Percentiles rank a stretch among this genome's conserved stretches.
Evolutionary conservation across 1,140 invertebrate genomes (phyloP).

Genomic region (Hyles euphorbiae): DNA sequence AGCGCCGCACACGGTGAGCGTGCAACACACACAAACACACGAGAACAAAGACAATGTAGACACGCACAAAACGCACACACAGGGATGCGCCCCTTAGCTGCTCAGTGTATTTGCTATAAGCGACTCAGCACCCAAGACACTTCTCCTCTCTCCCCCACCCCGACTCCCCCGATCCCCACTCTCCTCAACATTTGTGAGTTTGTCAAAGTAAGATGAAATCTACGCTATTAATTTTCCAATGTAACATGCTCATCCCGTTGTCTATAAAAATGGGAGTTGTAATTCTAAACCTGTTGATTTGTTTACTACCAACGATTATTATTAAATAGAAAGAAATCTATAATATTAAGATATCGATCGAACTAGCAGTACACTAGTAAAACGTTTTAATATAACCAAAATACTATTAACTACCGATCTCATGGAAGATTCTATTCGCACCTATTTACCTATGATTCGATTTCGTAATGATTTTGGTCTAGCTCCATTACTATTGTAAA

Average conservation of each 20-base stretch:
- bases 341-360: conserved; percentile 19
- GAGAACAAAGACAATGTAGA: conserved; percentile 75
- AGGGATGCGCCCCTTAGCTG: conserved; percentile 61
- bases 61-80: conserved; percentile 73
- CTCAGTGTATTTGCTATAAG: conserved; percentile 74
- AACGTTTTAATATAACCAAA: conserved; percentile 23
- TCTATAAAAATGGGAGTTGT: conserved; percentile 51
- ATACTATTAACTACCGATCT: conserved; percentile 43
- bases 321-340: conserved; percentile 22
- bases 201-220: conserved; percentile 36
- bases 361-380: conserved; percentile 30
- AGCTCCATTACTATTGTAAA: conserved; percentile 14
- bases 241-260: conserved; percentile 62
- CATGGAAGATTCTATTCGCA: conserved; percentile 22
- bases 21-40: conserved; percentile 77
- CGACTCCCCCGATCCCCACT: conserved; percentile 4
- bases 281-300: conserved; percentile 27
- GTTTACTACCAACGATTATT: conserved; percentile 29
- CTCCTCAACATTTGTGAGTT: conserved; percentile 3
- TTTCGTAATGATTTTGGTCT: conserved; percentile 16
- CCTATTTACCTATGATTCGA: conserved; percentile 23
- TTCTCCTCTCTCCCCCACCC: conserved; percentile 1
- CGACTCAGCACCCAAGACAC: conserved; percentile 18
- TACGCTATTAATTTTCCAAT: conserved; percentile 45
- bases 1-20: conserved; percentile 74